Conservation (phyloP, 2,888 invertebrate genomes). For the Orthonychiurus folsomi region DNA sequence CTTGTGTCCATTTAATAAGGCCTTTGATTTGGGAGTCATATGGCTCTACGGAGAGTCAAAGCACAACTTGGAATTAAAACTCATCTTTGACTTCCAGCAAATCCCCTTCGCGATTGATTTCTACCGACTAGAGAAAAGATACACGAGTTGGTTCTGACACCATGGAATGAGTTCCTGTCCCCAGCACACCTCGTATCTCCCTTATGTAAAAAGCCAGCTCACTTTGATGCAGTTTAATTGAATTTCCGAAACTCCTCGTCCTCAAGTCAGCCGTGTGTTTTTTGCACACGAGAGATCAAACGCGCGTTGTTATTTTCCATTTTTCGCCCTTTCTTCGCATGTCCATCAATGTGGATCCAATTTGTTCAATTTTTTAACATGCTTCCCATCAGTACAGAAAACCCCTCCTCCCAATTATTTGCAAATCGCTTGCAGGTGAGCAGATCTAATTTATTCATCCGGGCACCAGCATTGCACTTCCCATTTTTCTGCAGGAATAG, state of each 20-base stretch:
- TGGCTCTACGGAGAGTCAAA: too few species aligned
- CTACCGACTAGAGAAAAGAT: not conserved
- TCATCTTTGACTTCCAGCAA: not conserved
- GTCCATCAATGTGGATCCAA: too few species aligned
- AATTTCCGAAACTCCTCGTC: conserved; percentile 25
- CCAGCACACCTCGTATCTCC: conserved; percentile 25
- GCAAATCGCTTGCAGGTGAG: too few species aligned
- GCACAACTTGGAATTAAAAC: not conserved
- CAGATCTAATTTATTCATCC: too few species aligned
- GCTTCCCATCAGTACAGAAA: too few species aligned
- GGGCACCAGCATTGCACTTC: too few species aligned
- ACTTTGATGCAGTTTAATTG: conserved; percentile 30
- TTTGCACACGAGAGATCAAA: conserved; percentile 8
- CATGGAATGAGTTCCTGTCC: conserved; percentile 23
- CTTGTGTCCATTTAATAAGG: too few species aligned
- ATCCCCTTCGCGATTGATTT: conserved; percentile 8
- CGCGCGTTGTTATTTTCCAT: conserved; percentile 8
- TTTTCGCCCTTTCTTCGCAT: conserved; percentile 8
- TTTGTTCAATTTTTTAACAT: too few species aligned
- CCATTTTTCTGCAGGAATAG: too few species aligned
- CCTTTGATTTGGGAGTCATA: not conserved
- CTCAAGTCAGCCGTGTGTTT: conserved; percentile 11
- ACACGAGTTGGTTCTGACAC: conserved; percentile 12
- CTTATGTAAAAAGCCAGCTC: conserved; percentile 24
- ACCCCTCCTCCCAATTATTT: too few species aligned